Conservation (phyloP, 2,888 invertebrate genomes). For the Leistus spinibarbis region DNA sequence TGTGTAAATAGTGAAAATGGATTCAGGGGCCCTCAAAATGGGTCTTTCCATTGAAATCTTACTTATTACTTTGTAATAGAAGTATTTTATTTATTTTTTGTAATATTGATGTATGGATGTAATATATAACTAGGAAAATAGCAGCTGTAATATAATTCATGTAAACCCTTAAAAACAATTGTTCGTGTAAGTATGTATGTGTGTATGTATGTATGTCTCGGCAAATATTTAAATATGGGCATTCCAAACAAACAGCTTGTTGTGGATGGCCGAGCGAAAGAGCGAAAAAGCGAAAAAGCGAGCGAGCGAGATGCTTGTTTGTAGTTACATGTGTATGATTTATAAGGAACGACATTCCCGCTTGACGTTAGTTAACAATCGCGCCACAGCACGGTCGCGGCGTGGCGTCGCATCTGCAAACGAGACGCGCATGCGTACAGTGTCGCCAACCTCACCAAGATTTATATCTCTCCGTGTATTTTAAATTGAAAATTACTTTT, state of each 20-base stretch:
- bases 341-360: conserved; percentile 5
- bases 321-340: neutral
- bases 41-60: too few relatives aligned
- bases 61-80: too few relatives aligned
- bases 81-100: too few relatives aligned
- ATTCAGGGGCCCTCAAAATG: too few relatives aligned
- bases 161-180: neutral
- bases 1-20: too few relatives aligned
- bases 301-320: too few relatives aligned
- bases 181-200: neutral
- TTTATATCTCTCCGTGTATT: conserved; percentile 47
- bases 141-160: neutral
- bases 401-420: neutral
- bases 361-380: conserved; percentile 4
- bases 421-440: neutral
- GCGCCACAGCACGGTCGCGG: neutral
- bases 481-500: conserved; percentile 49
- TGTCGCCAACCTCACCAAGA: conserved; percentile 44
- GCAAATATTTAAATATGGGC: too few relatives aligned
- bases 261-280: too few relatives aligned
- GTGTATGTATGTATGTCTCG: neutral
- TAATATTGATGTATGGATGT: too few relatives aligned
- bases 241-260: too few relatives aligned
- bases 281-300: too few relatives aligned
- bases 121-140: neutral